A percentile compares a stretch with the other conserved stretches of the same genome.
These are phyloP conservation scores for Polypterus bichir DNA, from an alignment of 2,113 vertebrate genomes.

Conservation along the genomic window DNA sequence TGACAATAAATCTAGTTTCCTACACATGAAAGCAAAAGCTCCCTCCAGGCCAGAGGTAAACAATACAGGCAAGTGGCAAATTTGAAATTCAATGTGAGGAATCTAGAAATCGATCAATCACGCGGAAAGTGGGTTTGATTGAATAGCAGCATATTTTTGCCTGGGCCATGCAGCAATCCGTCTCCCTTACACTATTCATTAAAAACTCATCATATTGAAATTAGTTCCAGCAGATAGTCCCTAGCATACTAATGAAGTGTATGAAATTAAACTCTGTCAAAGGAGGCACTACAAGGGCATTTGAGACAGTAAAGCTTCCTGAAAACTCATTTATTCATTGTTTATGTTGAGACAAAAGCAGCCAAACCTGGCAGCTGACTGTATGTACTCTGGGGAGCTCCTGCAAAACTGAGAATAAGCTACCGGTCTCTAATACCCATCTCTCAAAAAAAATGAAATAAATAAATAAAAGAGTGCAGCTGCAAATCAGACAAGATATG, in stretches of 20 bases:
- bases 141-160: not conserved
- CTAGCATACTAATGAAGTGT: not conserved
- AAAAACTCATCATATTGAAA: not conserved
- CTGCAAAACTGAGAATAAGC: not conserved
- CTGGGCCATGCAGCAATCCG: not conserved
- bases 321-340: not conserved
- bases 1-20: not conserved
- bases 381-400: not conserved
- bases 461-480: no score
- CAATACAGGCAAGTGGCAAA: not conserved
- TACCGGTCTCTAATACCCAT: no score
- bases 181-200: not conserved
- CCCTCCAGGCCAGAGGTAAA: not conserved
- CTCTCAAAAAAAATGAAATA: no score
- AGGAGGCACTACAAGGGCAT: not conserved
- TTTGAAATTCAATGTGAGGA: not conserved
- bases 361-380: not conserved
- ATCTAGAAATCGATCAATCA: not conserved
- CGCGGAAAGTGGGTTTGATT: not conserved
- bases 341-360: not conserved
- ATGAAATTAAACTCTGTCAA: not conserved
- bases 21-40: not conserved
- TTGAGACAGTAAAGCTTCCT: not conserved
- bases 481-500: no score
- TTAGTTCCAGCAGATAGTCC: not conserved